phyloP scores from a whole-genome alignment of 2,113 vertebrate species.

The Baryphthengus martii region DNA sequence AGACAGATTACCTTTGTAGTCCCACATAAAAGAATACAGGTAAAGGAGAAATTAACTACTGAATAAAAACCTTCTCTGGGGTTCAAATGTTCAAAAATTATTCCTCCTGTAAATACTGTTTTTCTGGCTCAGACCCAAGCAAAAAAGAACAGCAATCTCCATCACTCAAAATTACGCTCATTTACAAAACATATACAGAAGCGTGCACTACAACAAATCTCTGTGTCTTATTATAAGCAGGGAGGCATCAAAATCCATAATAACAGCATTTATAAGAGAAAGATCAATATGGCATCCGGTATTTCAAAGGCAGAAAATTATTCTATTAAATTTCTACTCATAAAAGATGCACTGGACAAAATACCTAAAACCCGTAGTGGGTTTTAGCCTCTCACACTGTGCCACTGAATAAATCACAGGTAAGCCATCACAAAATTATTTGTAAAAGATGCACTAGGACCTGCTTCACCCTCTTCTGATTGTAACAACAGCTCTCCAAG shows the following conservation, averaged over 20 bases:
- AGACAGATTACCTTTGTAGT: neutral
- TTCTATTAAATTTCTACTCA: slow-evolving; percentile 31
- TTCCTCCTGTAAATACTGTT: neutral
- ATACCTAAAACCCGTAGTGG: neutral
- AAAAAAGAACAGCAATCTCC: neutral
- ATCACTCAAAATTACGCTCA: slow-evolving; percentile 1
- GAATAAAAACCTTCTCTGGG: neutral
- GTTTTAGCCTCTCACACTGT: neutral
- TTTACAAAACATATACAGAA: slow-evolving; percentile 30
- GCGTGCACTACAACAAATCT: neutral
- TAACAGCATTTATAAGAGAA: slow-evolving; percentile 39
- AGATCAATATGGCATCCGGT: slow-evolving; percentile 34
- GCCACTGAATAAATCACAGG: neutral
- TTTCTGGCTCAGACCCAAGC: neutral
- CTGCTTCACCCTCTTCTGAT: neutral
- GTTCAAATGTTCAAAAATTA: neutral
- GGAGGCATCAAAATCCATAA: slow-evolving; percentile 50
- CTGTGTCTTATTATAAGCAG: slow-evolving; percentile 6
- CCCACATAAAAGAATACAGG: neutral
- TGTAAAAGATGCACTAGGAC: neutral
- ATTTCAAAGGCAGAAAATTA: slow-evolving; percentile 48
- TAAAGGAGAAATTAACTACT: slow-evolving; percentile 1
- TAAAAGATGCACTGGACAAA: slow-evolving; percentile 27
- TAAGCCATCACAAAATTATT: neutral
- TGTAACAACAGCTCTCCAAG: neutral